phyloP scores from a whole-genome alignment of 2,888 invertebrate species.

The Tricholauxania praeusta region DNA sequence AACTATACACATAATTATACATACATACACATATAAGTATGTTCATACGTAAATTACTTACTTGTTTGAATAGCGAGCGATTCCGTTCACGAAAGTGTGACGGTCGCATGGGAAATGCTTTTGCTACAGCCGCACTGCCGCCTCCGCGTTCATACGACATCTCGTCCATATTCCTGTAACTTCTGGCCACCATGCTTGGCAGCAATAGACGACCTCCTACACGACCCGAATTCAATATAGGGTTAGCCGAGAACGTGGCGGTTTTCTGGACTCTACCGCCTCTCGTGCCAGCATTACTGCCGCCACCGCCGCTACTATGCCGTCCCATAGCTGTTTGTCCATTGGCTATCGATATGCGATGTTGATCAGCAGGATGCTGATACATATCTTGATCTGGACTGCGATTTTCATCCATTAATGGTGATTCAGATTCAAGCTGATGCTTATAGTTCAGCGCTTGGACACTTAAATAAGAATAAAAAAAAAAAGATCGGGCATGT shows the following conservation, averaged over 20 bases:
- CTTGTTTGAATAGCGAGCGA: constrained; percentile 61
- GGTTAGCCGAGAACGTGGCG: constrained; percentile 43
- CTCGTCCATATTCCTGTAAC: constrained; percentile 6
- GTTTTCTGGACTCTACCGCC: constrained; percentile 8
- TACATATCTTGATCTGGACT: constrained; percentile 54
- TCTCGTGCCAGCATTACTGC: not conserved
- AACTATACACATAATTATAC: too few relatives aligned
- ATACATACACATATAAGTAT: too few relatives aligned
- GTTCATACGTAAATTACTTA: constrained; percentile 42
- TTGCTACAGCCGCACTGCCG: constrained; percentile 48
- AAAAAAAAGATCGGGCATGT: constrained; percentile 3
- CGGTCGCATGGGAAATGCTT: constrained; percentile 54
- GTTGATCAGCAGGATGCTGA: constrained; percentile 38
- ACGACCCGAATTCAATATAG: constrained; percentile 40
- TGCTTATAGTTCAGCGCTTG: constrained; percentile 44
- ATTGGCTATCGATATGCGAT: constrained; percentile 8
- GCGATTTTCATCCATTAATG: constrained; percentile 59
- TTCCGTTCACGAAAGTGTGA: constrained; percentile 65
- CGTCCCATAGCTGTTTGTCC: not conserved
- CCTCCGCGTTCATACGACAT: constrained; percentile 18
- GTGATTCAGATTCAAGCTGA: constrained; percentile 46
- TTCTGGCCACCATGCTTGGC: constrained; percentile 42
- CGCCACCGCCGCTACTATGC: not conserved
- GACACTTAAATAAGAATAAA: constrained; percentile 18
- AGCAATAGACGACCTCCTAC: constrained; percentile 45